Percentiles rank a stretch among this genome's conserved stretches.
These are phyloP conservation scores for Drosophila sproati DNA, from an alignment of 1,140 invertebrate species.

Conservation along the genomic window DNA sequence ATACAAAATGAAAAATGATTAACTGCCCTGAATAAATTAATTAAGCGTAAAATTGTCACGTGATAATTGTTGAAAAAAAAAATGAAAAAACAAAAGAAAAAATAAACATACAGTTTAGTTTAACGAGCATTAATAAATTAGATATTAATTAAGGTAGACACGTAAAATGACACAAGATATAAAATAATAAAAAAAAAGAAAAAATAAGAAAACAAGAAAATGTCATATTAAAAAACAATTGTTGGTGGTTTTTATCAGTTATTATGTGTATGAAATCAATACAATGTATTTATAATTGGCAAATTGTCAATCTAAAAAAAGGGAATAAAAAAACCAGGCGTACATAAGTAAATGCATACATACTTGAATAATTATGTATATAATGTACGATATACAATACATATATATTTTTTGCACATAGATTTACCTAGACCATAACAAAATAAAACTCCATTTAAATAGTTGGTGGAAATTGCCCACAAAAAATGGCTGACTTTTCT, in stretches of 20 bases:
- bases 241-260: slow-evolving; percentile 81
- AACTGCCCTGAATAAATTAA: slow-evolving; percentile 78
- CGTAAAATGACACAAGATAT: slow-evolving; percentile 43
- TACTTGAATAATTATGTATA: slow-evolving; percentile 67
- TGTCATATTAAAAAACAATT: slow-evolving; percentile 60
- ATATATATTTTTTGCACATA: slow-evolving; percentile 82
- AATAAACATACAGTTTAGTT: slow-evolving; percentile 23
- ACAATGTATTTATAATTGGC: slow-evolving; percentile 71
- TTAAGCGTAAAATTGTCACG: slow-evolving; percentile 77
- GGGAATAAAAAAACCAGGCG: slow-evolving; percentile 12
- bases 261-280: slow-evolving; percentile 40
- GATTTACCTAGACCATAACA: slow-evolving; percentile 74
- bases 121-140: slow-evolving; percentile 66
- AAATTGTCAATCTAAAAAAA: slow-evolving; percentile 65
- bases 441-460: slow-evolving; percentile 35
- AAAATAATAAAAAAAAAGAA: slow-evolving; percentile 28
- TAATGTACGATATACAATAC: slow-evolving; percentile 79
- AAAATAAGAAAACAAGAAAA: slow-evolving; percentile 39
- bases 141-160: slow-evolving; percentile 78
- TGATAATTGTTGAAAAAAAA: slow-evolving; percentile 75
- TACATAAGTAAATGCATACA: slow-evolving; percentile 52
- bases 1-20: slow-evolving; percentile 41
- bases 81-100: slow-evolving; percentile 20
- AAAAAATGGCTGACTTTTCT: slow-evolving; percentile 40
- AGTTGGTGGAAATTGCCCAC: slow-evolving; percentile 33